Base-by-base conservation (phyloP, 1,140 invertebrate species). In the Leptopilina clavipes region DNA sequence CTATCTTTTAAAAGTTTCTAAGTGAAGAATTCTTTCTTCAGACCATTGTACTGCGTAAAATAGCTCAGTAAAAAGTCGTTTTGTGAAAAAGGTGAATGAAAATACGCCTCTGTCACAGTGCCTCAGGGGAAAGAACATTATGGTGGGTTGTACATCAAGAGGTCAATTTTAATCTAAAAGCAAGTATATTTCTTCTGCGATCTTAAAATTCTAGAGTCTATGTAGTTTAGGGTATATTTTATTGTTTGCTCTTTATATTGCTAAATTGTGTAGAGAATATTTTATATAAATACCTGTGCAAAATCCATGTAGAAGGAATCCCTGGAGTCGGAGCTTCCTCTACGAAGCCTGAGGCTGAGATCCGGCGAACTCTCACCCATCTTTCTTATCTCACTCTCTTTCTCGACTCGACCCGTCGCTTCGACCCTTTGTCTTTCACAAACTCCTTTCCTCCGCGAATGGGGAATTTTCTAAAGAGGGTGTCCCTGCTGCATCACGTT, bases 301-400 rank as follows among this genome's bases (percentile, higher is more conserved):
- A 96, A 96, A 89, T 96, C 95, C 95, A 96, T 96, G 86, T 96
- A 96, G 87, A 96, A 96, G 40, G 95, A 96, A 87, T 96, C 95
- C 72, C 95, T 92, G 9, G 95, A 96, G 90, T 96, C 95, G 85
- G 94, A 95, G 25, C 95, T 96, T 22, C 95, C 95, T 71, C 95
- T 93, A 78, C 95, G 92, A 82, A 96, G 89, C 89, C 96, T 95
- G 72, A 96, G 92, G 88, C 95, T 95, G 86, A 96, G 91, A 91
- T 96, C 95, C 71, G 95, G 95, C 31, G 95, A 96, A 87, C 95
- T 95, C 89, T 96, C 95, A 86, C 94, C 93, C 93, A 94, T 94
- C 83, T 90, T 92, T 74, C 83, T 84, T 86, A 82, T 85, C 80
- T 84, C n/a, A 45, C 76, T 40, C 45, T 56, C 44, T 65, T 19